Base-by-base conservation (phyloP, 2,888 invertebrate genomes). In the Sphaeridia pumilis region DNA sequence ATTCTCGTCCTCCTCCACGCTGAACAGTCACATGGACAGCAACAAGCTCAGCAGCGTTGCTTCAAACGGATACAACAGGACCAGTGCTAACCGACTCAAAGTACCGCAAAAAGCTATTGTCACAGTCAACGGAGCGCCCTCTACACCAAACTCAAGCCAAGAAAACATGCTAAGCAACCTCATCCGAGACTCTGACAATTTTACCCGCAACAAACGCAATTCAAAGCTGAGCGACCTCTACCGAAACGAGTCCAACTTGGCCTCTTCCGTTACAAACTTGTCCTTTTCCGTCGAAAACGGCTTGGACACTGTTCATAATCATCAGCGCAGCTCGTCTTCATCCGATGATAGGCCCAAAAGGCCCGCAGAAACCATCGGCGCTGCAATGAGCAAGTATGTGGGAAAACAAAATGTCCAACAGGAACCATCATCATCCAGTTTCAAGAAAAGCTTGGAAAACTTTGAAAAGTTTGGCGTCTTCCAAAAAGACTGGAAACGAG, bases 1-100 rank as follows among this genome's bases (percentile, higher is more conserved):
- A 44, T 57, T 57, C 41, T 49, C 49, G 4, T 49, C 55, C 24
- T 52, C 56, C 17, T 36, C 21, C 38, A 46, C 17, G 14, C 17
- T 7, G 14, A 46, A 36, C 21, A 46, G 22, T 21, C 14, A 46
- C 26, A 21, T 14, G 42, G n/a, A 38, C 17, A 17, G 12, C 5
- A 20, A 38, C 10, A 38, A 17, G 38, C 20, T 38, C 17, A 38
- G 17, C 17, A 31, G n/a, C n/a, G n/a, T n/a, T n/a, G n/a, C n/a
- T n/a, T n/a, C n/a, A n/a, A n/a, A n/a, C n/a, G n/a, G n/a, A n/a
- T n/a, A n/a, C n/a, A n/a, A n/a, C n/a, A n/a, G n/a, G n/a, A n/a
- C n/a, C n/a, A n/a, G n/a, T n/a, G n/a, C n/a, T n/a, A n/a, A n/a
- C n/a, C n/a, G n/a, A n/a, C n/a, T n/a, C n/a, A n/a, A n/a, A n/a